Evolutionary conservation across 2,888 invertebrate species (phyloP).

Genomic region (Spicauda simplicius): DNA sequence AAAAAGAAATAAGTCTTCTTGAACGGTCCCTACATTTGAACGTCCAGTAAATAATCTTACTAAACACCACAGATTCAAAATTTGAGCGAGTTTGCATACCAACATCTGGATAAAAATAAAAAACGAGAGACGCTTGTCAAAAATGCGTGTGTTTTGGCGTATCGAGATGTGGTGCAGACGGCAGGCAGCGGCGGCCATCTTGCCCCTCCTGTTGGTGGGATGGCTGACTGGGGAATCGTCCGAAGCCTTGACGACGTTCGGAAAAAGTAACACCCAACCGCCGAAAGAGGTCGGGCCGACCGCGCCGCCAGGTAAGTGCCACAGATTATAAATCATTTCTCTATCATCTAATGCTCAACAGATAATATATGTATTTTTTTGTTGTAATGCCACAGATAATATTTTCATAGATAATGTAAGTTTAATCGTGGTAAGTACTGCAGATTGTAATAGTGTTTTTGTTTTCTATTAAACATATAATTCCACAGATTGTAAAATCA

Average conservation of each 20-base stretch:
- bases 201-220: slow-evolving; percentile 66
- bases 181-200: slow-evolving; percentile 67
- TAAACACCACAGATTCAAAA: slow-evolving; percentile 13
- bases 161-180: slow-evolving; percentile 77
- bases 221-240: slow-evolving; percentile 80
- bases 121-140: slow-evolving; percentile 44
- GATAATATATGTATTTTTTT: no score
- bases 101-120: slow-evolving; percentile 23
- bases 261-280: slow-evolving; percentile 86
- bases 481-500: no score
- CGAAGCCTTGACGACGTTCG: slow-evolving; percentile 88
- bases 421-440: no score
- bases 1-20: no score
- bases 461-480: no score
- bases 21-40: no score
- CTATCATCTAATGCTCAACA: no score
- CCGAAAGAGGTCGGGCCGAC: slow-evolving; percentile 84
- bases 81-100: slow-evolving; percentile 32
- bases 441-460: no score
- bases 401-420: no score
- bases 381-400: no score
- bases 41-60: slow-evolving; percentile 17
- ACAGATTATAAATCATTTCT: slow-evolving; percentile 1
- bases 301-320: slow-evolving; percentile 83
- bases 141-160: slow-evolving; percentile 68